These are phyloP conservation scores for Athene cunicularia DNA, from an alignment of 2,113 vertebrate genomes.

Conservation along the genomic window DNA sequence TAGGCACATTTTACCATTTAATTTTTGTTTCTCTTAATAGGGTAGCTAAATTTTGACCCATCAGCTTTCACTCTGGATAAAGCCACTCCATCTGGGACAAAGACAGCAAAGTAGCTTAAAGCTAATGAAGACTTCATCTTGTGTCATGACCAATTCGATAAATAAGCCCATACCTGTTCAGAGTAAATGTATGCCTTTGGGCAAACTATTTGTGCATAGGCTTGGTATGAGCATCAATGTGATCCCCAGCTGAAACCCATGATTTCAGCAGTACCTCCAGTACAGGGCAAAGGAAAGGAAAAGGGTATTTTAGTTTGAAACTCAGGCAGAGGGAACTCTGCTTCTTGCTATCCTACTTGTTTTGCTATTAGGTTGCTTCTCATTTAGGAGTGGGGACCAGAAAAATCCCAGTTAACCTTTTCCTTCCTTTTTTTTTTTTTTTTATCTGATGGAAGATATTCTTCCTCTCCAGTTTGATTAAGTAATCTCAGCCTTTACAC, in stretches of 20 bases:
- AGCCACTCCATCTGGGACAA: not conserved
- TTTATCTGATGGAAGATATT: not conserved
- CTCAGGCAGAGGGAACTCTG: not conserved
- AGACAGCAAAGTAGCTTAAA: not conserved
- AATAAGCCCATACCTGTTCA: not conserved
- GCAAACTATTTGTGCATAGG: not conserved
- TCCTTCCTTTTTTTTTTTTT: not conserved
- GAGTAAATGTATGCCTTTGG: not conserved
- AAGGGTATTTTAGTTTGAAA: not conserved
- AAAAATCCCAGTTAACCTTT: not conserved
- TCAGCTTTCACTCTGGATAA: not conserved
- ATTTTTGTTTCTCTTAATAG: not conserved
- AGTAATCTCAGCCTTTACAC: not conserved
- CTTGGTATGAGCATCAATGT: not conserved
- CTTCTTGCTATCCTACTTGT: not conserved
- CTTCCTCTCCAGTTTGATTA: not conserved
- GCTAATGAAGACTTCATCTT: not conserved
- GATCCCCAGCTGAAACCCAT: not conserved
- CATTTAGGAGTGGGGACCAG: not conserved
- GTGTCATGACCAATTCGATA: not conserved
- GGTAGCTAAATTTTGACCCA: not conserved
- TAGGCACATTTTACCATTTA: not conserved
- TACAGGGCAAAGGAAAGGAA: not conserved
- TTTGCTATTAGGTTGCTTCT: not conserved
- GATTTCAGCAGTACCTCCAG: not conserved